These are phyloP conservation scores for Asobara japonica DNA, from an alignment of 1,140 invertebrate genomes.

Conservation along the genomic window DNA sequence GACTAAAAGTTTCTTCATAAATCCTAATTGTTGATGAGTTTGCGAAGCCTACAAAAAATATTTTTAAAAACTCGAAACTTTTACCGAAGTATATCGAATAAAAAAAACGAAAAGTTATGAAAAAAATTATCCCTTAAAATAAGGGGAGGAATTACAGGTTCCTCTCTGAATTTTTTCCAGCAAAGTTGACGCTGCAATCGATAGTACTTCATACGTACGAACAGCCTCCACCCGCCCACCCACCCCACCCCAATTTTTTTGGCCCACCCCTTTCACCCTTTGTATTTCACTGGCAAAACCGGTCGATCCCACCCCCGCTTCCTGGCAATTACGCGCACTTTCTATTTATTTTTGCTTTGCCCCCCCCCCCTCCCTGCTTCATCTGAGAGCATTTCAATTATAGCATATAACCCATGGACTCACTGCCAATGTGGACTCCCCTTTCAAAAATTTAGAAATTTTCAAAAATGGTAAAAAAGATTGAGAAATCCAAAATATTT, in stretches of 20 bases:
- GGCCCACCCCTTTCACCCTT: not conserved
- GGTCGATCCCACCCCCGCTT: constrained; percentile 23
- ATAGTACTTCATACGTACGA: constrained; percentile 27
- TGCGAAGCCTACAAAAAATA: too few relatives aligned
- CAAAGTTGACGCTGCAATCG: not conserved
- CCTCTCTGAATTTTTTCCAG: not conserved
- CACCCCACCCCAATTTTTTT: constrained; percentile 8
- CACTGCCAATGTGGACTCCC: too few relatives aligned
- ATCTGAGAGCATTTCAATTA: constrained; percentile 25
- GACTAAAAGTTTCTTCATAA: too few relatives aligned
- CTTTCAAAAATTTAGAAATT: too few relatives aligned
- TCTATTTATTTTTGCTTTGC: constrained; percentile 5
- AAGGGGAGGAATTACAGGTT: not conserved
- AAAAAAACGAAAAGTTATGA: not conserved
- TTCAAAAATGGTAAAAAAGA: too few relatives aligned
- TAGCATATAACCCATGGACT: too few relatives aligned
- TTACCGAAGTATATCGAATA: not conserved
- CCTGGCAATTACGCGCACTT: constrained; percentile 20
- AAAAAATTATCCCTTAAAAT: too few relatives aligned
- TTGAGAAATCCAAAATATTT: too few relatives aligned
- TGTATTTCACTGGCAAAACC: constrained; percentile 24
- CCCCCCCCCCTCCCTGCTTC: not conserved
- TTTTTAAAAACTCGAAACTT: not conserved
- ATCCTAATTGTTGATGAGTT: too few relatives aligned
- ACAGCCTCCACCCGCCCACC: constrained; percentile 25